phyloP scores from a whole-genome alignment of 23 tunicate species.

The Botrylloides violaceus region DNA sequence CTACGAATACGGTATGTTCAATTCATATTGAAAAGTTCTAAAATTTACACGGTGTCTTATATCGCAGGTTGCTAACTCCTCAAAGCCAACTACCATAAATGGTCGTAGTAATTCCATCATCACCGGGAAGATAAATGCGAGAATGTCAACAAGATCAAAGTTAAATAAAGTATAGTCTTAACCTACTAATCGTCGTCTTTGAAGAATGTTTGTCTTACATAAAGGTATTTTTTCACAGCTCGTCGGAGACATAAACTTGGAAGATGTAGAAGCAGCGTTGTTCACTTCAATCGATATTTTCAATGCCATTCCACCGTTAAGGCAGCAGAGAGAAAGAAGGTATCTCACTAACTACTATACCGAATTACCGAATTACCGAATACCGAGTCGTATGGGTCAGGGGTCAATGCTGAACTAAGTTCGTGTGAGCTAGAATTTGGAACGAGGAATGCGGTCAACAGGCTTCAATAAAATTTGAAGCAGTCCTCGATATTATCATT shows the following conservation, averaged over 20 bases:
- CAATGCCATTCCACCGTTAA: constrained; percentile 4
- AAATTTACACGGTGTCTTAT: too few relatives aligned
- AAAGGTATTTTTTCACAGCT: not conserved
- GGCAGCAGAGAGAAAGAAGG: constrained; percentile 11
- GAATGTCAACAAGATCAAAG: not conserved
- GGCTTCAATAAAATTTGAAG: too few relatives aligned
- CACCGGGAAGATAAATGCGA: not conserved
- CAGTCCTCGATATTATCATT: too few relatives aligned
- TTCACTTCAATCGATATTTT: not conserved
- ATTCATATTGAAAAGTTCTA: too few relatives aligned
- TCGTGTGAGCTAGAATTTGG: too few relatives aligned
- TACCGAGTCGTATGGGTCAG: too few relatives aligned
- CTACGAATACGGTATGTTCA: too few relatives aligned
- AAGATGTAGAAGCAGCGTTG: constrained; percentile 10
- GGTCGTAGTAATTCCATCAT: not conserved
- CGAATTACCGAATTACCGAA: too few relatives aligned
- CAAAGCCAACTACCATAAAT: not conserved
- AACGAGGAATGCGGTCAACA: too few relatives aligned
- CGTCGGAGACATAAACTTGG: not conserved
- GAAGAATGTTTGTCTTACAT: too few relatives aligned
- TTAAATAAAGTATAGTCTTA: not conserved
- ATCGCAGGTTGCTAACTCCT: not conserved
- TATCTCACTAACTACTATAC: too few relatives aligned
- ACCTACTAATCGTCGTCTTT: not conserved
- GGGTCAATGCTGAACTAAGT: too few relatives aligned